Evolutionary conservation across 1,140 invertebrate genomes (phyloP).

Genomic region (Ceratina australensis): DNA sequence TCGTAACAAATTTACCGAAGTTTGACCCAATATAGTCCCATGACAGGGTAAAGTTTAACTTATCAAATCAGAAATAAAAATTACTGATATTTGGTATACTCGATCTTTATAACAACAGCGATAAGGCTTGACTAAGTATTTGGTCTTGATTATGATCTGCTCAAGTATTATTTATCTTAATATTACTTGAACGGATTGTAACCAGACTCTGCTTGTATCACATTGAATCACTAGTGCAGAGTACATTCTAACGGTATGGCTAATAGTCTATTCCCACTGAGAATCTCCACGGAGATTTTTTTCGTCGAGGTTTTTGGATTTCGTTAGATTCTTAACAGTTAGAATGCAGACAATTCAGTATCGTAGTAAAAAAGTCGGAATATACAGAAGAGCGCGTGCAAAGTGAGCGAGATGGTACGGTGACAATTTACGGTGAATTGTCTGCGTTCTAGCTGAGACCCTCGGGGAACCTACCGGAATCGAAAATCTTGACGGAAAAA

Average conservation of each 20-base stretch:
- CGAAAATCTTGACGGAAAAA: no score
- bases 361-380: no score
- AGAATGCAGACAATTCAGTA: no score
- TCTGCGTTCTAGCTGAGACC: no score
- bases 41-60: slow-evolving; percentile 2
- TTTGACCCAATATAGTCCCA: slow-evolving; percentile 43
- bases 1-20: slow-evolving; percentile 46
- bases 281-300: no score
- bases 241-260: slow-evolving; percentile 5
- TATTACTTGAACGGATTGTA: slow-evolving; percentile 23
- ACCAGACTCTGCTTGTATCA: background rate
- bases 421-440: no score
- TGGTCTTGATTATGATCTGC: background rate
- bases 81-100: background rate
- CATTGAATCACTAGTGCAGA: background rate
- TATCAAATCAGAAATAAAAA: background rate
- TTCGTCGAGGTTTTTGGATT: no score
- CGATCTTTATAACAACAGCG: slow-evolving; percentile 18
- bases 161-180: slow-evolving; percentile 36
- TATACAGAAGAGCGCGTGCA: no score
- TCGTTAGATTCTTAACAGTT: no score
- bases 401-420: no score
- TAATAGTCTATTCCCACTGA: no score
- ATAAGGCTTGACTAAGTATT: slow-evolving; percentile 25
- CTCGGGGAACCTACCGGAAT: no score